A percentile compares a stretch with the other conserved stretches of the same genome.
Conservation (phyloP, 2,113 vertebrate genomes). For the Lutjanus erythropterus region DNA sequence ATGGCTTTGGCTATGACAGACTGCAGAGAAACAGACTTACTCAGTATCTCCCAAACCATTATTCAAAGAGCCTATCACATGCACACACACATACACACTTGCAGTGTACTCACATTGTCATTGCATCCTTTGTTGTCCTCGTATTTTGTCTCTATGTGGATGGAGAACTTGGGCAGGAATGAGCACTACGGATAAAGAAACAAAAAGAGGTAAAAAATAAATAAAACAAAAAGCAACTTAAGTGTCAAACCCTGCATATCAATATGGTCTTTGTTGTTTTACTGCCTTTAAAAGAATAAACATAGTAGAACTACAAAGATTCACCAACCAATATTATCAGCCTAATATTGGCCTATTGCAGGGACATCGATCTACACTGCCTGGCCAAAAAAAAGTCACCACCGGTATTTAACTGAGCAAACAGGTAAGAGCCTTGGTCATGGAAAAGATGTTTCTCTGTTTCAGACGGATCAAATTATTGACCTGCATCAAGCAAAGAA, state of each 20-base stretch:
- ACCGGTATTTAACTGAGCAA: too few species aligned
- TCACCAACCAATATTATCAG: too few species aligned
- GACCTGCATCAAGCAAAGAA: too few species aligned
- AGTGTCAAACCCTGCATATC: background rate
- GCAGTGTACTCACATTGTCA: slow-evolving; percentile 73
- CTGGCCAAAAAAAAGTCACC: too few species aligned
- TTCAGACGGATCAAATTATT: too few species aligned
- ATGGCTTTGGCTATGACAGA: too few species aligned
- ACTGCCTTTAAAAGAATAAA: slow-evolving; percentile 1
- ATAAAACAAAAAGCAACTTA: background rate
- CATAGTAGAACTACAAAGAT: too few species aligned
- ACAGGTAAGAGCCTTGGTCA: too few species aligned
- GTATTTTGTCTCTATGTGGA: slow-evolving; percentile 84
- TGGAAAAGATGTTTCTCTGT: too few species aligned
- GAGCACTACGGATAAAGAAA: slow-evolving; percentile 71
- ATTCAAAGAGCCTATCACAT: background rate
- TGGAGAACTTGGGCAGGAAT: slow-evolving; percentile 83
- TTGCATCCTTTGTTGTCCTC: slow-evolving; percentile 84
- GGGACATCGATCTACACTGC: too few species aligned
- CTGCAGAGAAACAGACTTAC: too few species aligned
- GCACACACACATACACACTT: background rate
- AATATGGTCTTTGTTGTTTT: background rate
- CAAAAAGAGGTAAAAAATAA: background rate
- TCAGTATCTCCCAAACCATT: background rate
- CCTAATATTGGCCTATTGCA: too few species aligned